Evolutionary conservation across 2,797 vertebrate genomes (phyloP), one percentile per base, ranked within the genome.

Genomic region (Helarctos malayanus): DNA sequence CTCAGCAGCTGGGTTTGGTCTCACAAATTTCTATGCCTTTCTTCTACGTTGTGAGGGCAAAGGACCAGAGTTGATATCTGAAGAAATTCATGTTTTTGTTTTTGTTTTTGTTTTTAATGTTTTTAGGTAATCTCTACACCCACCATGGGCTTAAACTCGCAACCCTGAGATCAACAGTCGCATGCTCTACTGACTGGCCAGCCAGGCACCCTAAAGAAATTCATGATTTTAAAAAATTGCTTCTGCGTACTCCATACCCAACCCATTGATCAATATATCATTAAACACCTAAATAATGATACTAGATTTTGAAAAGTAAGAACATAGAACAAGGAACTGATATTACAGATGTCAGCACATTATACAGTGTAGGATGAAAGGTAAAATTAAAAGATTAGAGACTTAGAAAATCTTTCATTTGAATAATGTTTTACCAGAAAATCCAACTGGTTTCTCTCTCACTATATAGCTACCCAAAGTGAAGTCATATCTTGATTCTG

Each of bases 251-350:
- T 79, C 79, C 65, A 84, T 35, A 65, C 35, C 13, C 3, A 59
- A 63, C 35, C 49, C 47, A 79, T 16, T 88, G 52, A 52, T 29
- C 11, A 57, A 45, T 63, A 57, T n/a, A 38, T 68, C 65, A 88
- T 47, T 91, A 68, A 97, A 85, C 27, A 76, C 7, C 45, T 91
- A 91, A 89, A 80, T 84, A 32, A 56, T 32, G 32, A 91, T 14
- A 65, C 35, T 80, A 84, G 32, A 79, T 25, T 75, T 69, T 19
- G 8, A 56, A 93, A 91, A 92, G n/a, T 68, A 81, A 83, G 38
- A 73, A 88, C 49, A 61, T 1, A 38, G 38, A 38, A 71, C 1
- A 89, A 65, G 69, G 49, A 59, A 76, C 29, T 19, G 52, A 80
- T 12, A 91, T 85, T 52, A 49, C 7, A 13, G 38, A 63, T 52